These are phyloP conservation scores for Dicerorhinus sumatrensis DNA, from an alignment of 2,113 vertebrate genomes.

Conservation along the genomic window DNA sequence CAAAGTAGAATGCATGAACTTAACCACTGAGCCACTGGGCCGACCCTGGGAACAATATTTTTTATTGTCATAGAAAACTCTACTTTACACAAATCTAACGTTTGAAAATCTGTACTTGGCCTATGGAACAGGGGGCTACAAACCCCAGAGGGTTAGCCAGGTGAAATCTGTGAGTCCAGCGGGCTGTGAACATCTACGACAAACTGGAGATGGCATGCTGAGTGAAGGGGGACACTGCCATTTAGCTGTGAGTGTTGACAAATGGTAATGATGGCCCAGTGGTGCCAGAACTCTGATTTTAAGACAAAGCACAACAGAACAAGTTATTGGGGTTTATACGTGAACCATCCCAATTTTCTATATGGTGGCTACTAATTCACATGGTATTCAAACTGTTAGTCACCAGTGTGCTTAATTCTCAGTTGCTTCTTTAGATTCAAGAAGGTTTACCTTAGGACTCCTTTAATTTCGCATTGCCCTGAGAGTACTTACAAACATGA, in stretches of 20 bases:
- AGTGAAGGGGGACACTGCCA: fast-evolving
- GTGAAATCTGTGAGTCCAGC: neutral
- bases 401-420: neutral
- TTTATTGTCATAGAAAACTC: neutral
- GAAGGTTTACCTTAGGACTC: neutral
- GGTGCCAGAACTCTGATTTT: neutral
- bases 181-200: neutral
- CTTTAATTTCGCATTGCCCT: neutral
- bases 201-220: neutral
- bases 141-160: neutral
- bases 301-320: neutral
- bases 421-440: neutral
- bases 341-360: neutral
- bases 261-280: too few relatives aligned
- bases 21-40: too few relatives aligned
- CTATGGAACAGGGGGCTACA: neutral
- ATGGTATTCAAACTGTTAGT: neutral
- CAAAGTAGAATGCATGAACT: too few relatives aligned
- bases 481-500: neutral
- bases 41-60: neutral
- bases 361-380: neutral
- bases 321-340: neutral
- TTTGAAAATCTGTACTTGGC: neutral
- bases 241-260: neutral
- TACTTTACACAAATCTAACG: neutral